phyloP scores from a whole-genome alignment of 35 echinoderm and acorn worm genomes.

The Lytechinus variegatus region DNA sequence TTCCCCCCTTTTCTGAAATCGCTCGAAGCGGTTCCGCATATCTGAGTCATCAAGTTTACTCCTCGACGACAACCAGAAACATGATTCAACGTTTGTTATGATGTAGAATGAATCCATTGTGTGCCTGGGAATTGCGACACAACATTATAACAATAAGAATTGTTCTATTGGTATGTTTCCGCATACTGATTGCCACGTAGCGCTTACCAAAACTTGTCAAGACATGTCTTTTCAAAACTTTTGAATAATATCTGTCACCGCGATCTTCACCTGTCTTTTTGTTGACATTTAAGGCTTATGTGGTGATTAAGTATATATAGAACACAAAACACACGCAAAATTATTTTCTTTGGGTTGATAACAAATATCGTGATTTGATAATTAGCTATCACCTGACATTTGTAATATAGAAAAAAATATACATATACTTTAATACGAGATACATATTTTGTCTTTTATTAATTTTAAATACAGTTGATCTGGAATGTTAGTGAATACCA shows the following conservation, averaged over 20 bases:
- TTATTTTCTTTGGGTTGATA: not conserved
- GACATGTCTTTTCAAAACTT: constrained; percentile 2
- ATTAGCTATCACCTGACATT: too few relatives aligned
- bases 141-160: not conserved
- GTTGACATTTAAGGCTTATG: not conserved
- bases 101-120: not conserved
- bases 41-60: constrained; percentile 5
- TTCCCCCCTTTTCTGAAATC: not conserved
- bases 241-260: not conserved
- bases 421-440: too few relatives aligned
- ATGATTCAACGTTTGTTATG: not conserved
- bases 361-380: not conserved
- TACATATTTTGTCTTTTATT: too few relatives aligned
- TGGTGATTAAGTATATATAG: not conserved
- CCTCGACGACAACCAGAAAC: not conserved
- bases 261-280: not conserved
- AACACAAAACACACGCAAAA: not conserved
- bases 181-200: not conserved
- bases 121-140: not conserved
- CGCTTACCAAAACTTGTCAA: not conserved
- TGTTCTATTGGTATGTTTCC: not conserved
- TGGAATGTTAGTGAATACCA: too few relatives aligned
- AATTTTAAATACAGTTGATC: too few relatives aligned
- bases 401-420: too few relatives aligned
- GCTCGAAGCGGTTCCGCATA: not conserved